Conservation (phyloP, 2,888 invertebrate species). For the Tipula vernalis region DNA sequence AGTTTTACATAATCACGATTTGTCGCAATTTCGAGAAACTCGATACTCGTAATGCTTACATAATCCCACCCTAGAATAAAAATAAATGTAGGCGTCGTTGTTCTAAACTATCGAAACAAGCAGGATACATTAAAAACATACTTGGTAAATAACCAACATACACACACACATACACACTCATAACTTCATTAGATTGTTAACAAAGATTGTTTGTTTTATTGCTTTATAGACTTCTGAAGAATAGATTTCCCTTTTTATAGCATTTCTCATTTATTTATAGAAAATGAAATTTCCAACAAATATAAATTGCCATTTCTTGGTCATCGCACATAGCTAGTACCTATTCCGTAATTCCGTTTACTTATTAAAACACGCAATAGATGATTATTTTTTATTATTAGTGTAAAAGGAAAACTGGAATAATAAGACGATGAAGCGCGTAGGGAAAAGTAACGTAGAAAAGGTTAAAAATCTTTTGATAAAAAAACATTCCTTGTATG, state of each 20-base stretch:
- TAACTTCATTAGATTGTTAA: neutral
- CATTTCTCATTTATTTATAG: neutral
- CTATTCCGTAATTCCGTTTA: neutral
- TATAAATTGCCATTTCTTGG: neutral
- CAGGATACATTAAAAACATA: too few relatives aligned
- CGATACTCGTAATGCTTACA: too few relatives aligned
- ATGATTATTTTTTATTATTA: neutral
- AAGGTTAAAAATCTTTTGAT: neutral
- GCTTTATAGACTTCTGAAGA: neutral
- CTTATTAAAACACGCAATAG: neutral
- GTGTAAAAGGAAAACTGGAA: neutral
- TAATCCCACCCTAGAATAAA: too few relatives aligned
- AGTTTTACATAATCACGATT: too few relatives aligned
- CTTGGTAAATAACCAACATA: neutral
- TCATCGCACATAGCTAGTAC: neutral
- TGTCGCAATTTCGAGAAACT: too few relatives aligned
- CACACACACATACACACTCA: neutral
- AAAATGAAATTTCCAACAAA: neutral
- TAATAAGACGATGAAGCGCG: neutral
- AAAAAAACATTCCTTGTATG: neutral
- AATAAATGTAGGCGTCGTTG: too few relatives aligned
- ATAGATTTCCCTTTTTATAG: neutral
- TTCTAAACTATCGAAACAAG: too few relatives aligned
- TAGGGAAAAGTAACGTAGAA: neutral
- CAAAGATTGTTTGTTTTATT: neutral